Evolutionary conservation across 1,140 invertebrate species (phyloP).

Genomic region (Octopus sinensis): DNA sequence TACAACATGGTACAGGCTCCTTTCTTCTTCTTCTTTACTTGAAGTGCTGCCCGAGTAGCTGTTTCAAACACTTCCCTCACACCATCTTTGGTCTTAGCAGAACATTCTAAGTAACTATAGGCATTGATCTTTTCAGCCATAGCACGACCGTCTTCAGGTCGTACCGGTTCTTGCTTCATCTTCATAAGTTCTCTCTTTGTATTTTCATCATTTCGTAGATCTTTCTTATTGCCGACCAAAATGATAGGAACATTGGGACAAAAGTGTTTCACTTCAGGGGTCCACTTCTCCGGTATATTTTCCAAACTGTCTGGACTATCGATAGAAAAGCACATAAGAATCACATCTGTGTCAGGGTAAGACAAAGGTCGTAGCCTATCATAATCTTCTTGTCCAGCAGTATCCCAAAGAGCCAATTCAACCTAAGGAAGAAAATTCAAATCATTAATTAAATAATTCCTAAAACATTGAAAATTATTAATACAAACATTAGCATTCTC

Average conservation of each 20-base stretch:
- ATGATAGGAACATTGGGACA: conserved; percentile 59
- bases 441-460: neutral
- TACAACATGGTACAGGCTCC: conserved; percentile 37
- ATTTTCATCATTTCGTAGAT: conserved; percentile 89
- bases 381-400: conserved; percentile 97
- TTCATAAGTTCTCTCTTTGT: conserved; percentile 95
- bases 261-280: conserved; percentile 58
- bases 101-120: conserved; percentile 98
- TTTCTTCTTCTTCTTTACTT: conserved; percentile 65
- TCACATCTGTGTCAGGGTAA: conserved; percentile 89
- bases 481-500: too few relatives aligned
- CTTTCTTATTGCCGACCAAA: conserved; percentile 59
- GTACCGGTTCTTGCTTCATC: conserved; percentile 99
- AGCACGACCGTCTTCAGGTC: conserved; percentile 90
- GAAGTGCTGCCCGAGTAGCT: conserved; percentile 93
- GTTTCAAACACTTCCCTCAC: conserved; percentile 99
- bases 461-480: too few relatives aligned
- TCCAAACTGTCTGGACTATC: conserved; percentile 53
- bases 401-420: conserved; percentile 95
- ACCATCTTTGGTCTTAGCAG: conserved; percentile 98
- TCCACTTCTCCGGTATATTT: conserved; percentile 56
- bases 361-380: conserved; percentile 89
- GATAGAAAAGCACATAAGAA: conserved; percentile 56
- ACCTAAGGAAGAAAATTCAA: conserved; percentile 62
- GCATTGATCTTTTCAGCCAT: conserved; percentile 99